Evolutionary conservation across 2,113 vertebrate genomes (phyloP).

Genomic region (Equus przewalskii): DNA sequence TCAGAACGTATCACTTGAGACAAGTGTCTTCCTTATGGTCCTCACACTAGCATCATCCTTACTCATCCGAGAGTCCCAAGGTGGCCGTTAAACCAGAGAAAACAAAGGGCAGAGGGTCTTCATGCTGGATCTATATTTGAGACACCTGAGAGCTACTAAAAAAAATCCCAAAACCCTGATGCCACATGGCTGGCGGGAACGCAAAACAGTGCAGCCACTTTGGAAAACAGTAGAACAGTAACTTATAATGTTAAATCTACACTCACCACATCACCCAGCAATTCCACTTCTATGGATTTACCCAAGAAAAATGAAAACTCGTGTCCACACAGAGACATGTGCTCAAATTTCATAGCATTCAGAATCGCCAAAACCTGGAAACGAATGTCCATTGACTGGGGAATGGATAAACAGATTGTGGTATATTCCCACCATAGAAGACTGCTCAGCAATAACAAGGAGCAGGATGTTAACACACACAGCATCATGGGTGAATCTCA

Average conservation of each 20-base stretch:
- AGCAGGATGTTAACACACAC: not conserved
- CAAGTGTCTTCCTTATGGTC: not conserved
- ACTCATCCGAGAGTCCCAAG: not conserved
- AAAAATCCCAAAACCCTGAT: not conserved
- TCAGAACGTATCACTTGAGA: not conserved
- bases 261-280: not conserved
- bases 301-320: not conserved
- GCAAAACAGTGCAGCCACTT: not conserved
- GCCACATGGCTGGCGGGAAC: not conserved
- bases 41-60: not conserved
- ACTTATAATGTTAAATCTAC: not conserved
- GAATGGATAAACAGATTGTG: not conserved
- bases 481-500: not conserved
- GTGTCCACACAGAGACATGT: not conserved
- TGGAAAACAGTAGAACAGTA: not conserved
- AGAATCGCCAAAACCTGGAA: not conserved
- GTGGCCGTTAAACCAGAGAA: not conserved
- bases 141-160: not conserved
- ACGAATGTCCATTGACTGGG: not conserved
- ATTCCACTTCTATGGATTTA: not conserved
- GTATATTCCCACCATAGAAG: not conserved
- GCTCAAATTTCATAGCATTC: not conserved
- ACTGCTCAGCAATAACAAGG: not conserved
- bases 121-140: not conserved
- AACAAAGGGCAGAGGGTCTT: not conserved